Conservation (phyloP, 1,140 invertebrate species). For the Gonatopus flavifemur region DNA sequence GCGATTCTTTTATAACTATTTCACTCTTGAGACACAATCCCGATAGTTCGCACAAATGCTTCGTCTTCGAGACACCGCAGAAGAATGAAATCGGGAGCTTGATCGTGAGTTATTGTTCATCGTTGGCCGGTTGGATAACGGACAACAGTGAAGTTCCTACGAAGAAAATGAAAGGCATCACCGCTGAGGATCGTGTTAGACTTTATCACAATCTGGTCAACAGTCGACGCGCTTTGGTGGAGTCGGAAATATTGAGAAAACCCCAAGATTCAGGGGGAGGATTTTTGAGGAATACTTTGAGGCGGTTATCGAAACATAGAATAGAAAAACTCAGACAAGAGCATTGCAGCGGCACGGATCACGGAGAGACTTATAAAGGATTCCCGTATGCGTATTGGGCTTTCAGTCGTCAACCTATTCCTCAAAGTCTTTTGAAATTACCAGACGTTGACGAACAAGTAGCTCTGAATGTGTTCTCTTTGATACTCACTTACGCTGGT, state of each 20-base stretch:
- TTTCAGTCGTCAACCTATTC: constrained; percentile 77
- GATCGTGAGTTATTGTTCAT: constrained; percentile 88
- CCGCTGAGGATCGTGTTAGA: constrained; percentile 80
- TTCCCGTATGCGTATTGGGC: constrained; percentile 88
- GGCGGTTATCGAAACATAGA: constrained; percentile 84
- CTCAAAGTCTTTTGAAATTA: constrained; percentile 80
- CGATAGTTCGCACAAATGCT: constrained; percentile 78
- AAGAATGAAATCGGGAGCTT: constrained; percentile 90
- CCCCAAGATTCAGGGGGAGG: constrained; percentile 76
- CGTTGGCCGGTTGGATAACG: constrained; percentile 81
- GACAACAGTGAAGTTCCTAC: constrained; percentile 76
- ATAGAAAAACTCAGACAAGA: constrained; percentile 83
- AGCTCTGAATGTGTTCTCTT: constrained; percentile 77
- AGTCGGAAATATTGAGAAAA: constrained; percentile 78
- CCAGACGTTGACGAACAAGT: constrained; percentile 85
- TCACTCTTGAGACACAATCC: constrained; percentile 66
- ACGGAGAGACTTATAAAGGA: constrained; percentile 84
- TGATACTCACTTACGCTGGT: constrained; percentile 79
- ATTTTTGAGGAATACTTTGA: constrained; percentile 84
- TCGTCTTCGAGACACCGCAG: constrained; percentile 88
- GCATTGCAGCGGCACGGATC: constrained; percentile 67
- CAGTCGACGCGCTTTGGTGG: constrained; percentile 78
- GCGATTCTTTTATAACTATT: constrained; percentile 89
- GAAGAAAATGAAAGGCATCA: constrained; percentile 69
- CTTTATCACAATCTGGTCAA: constrained; percentile 80